Conservation (phyloP, 64 coral and sea anemone genomes). For the Dendronephthya gigantea region DNA sequence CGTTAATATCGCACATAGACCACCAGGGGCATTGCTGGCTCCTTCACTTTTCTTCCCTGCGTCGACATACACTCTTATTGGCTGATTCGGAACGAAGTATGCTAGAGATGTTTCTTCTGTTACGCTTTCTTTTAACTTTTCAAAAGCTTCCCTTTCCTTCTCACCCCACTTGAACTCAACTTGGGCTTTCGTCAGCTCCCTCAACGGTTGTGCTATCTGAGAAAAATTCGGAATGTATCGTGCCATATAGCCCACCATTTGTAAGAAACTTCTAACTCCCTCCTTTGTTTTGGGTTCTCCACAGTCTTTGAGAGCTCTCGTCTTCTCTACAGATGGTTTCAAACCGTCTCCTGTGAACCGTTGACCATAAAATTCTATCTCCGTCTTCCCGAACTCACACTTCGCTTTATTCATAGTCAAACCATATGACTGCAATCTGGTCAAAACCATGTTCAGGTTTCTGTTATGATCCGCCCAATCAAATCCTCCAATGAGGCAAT, state of each 20-base stretch:
- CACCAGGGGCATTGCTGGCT: background rate
- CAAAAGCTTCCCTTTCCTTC: background rate
- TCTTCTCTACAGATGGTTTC: too few relatives aligned
- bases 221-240: background rate
- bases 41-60: background rate
- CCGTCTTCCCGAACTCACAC: too few relatives aligned
- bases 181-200: background rate
- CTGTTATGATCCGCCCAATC: background rate
- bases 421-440: too few relatives aligned
- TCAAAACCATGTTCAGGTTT: too few relatives aligned
- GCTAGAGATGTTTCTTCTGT: background rate
- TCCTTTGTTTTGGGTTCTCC: background rate
- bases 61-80: background rate
- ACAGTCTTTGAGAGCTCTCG: background rate
- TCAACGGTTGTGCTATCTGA: background rate
- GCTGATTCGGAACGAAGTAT: background rate
- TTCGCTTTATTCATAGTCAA: too few relatives aligned
- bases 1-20: background rate
- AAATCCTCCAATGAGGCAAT: too few relatives aligned
- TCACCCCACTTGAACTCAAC: background rate
- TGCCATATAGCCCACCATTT: background rate
- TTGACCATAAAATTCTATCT: too few relatives aligned
- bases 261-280: background rate
- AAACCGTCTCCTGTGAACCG: too few relatives aligned
- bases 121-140: background rate